These are phyloP conservation scores for Ramphastos sulfuratus DNA, from an alignment of 2,113 vertebrate genomes.

Conservation along the genomic window DNA sequence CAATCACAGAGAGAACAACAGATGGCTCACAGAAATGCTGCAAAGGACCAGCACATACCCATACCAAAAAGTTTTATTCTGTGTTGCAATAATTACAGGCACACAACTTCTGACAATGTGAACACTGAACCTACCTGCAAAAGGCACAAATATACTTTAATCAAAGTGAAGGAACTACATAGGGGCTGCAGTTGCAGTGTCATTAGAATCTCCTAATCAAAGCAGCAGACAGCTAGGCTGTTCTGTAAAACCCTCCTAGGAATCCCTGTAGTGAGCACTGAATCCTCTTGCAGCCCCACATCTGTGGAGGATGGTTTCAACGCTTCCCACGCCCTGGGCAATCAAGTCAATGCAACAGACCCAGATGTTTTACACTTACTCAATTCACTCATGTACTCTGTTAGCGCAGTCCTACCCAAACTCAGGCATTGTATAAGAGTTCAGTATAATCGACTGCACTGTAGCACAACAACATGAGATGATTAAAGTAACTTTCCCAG, in stretches of 20 bases:
- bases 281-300: neutral
- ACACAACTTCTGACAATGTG: neutral
- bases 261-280: neutral
- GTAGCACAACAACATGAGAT: neutral
- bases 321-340: neutral
- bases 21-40: neutral
- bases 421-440: neutral
- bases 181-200: neutral
- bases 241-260: neutral
- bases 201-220: neutral
- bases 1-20: neutral
- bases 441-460: neutral
- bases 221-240: neutral
- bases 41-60: neutral
- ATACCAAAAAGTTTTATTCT: neutral
- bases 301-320: neutral
- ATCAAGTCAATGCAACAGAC: neutral
- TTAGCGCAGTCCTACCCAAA: neutral
- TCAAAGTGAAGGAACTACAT: neutral
- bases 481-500: constrained; percentile 36
- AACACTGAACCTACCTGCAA: neutral
- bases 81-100: neutral
- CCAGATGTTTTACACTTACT: neutral
- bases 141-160: neutral
- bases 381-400: neutral